Base-by-base conservation (phyloP, 2,797 vertebrate species). In the Chromobotia macracanthus region DNA sequence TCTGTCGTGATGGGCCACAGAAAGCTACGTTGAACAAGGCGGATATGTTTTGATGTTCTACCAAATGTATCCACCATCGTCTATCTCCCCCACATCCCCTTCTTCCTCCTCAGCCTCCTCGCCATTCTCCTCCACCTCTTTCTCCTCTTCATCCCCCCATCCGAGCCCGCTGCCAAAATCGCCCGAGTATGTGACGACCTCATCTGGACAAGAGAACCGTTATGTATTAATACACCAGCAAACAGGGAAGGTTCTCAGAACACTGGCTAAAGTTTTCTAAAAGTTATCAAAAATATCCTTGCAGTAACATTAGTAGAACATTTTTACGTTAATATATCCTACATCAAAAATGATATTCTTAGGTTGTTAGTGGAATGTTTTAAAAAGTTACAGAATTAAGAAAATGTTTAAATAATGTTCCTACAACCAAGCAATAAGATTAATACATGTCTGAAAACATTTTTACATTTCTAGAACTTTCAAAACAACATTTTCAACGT, bases 111-210 rank as follows among this genome's bases (percentile, higher is more conserved):
- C 97, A 5, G 91, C 93, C 88, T 98, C 97, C 84, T 98, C 97
- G 6, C 94, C 95, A 0, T 93, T 93, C 87, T 99, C 97, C 87
- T 98, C 97, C 0, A 92, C 90, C 89, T 97, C 97, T 88, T 98
- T 97, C 88, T 99, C 97, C 71, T 99, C 97, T 82, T 98, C 97
- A 0, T 99, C 97, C 87, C 98, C 97, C 97, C 97, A 99, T 87
- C 97, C 97, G 0, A 98, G 96, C 1, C 96, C 95, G 0, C 97
- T 99, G 82, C 96, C 96, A 31, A 96, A 95, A 92, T 98, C 97
- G 0, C 97, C 97, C 0, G 97, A 99, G 90, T 97, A 98, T 58
- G 94, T 92, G 78, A 92, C 91, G n/a, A 94, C 90, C 73, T 98
- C 96, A 69, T 98, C 97, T 99, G 86, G 53, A 55, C 50, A 65